These are phyloP conservation scores for Gambelia wislizenii DNA, from an alignment of 2,797 vertebrate genomes.

Conservation along the genomic window DNA sequence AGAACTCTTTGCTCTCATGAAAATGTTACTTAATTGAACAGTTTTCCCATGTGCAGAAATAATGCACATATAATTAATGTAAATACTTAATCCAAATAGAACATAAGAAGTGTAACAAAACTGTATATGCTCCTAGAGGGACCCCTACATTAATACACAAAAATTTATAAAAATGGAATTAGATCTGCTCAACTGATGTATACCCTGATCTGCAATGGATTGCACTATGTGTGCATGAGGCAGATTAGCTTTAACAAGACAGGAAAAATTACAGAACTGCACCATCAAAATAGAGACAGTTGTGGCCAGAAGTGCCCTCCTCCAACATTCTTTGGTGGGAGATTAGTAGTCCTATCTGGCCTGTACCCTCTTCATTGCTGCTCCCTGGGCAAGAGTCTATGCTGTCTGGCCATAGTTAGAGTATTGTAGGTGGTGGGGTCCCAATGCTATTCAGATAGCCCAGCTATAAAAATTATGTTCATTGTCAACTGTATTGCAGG, in stretches of 20 bases:
- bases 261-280: neutral
- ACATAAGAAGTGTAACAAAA: neutral
- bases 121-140: neutral
- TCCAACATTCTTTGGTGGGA: neutral
- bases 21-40: neutral
- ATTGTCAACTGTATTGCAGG: slow-evolving; percentile 65
- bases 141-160: neutral
- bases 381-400: neutral
- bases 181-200: neutral
- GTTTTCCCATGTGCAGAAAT: neutral
- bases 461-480: neutral
- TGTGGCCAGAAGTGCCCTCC: too few relatives aligned
- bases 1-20: neutral
- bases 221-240: neutral
- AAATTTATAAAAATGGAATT: neutral
- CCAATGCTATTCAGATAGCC: neutral
- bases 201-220: neutral
- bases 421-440: neutral
- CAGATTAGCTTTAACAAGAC: neutral
- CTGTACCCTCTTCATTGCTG: neutral
- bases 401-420: neutral
- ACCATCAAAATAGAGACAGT: neutral
- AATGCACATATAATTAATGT: neutral
- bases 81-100: neutral
- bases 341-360: neutral